A percentile compares a stretch with the other conserved stretches of the same genome.
Evolutionary conservation across 2,888 invertebrate genomes (phyloP).

Genomic region (Hofmannophila pseudospretella): DNA sequence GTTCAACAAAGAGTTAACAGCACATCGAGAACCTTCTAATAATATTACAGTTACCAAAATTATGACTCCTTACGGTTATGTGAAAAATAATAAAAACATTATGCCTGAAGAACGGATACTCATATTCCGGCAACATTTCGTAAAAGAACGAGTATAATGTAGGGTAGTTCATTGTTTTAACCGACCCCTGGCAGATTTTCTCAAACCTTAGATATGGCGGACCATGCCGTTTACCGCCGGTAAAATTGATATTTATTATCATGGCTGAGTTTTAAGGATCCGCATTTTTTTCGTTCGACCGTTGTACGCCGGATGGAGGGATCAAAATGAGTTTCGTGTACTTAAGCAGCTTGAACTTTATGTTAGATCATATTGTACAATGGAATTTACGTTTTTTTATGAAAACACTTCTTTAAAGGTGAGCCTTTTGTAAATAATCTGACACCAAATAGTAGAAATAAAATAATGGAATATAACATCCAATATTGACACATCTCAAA

Average conservation of each 20-base stretch:
- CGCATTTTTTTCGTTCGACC: conserved; percentile 27
- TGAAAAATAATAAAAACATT: conserved; percentile 9
- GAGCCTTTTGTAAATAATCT: too few relatives aligned
- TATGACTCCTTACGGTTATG: conserved; percentile 14
- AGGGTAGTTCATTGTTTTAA: conserved; percentile 28
- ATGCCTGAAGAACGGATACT: conserved; percentile 8
- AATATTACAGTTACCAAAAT: too few relatives aligned
- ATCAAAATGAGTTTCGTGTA: conserved; percentile 31
- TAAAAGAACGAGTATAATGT: conserved; percentile 21
- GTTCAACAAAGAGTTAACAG: too few relatives aligned
- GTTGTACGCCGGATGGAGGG: conserved; percentile 20
- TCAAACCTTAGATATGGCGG: conserved; percentile 15
- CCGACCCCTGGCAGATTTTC: conserved; percentile 22
- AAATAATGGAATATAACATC: too few relatives aligned
- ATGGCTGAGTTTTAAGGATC: conserved; percentile 20
- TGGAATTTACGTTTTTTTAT: conserved; percentile 17
- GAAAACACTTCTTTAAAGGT: conserved; percentile 12
- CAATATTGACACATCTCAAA: too few relatives aligned
- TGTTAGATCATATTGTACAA: conserved; percentile 9
- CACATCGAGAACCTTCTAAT: not conserved
- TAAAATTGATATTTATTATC: conserved; percentile 49
- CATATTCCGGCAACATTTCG: conserved; percentile 20
- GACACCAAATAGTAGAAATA: too few relatives aligned
- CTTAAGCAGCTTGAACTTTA: conserved; percentile 34
- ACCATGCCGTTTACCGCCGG: conserved; percentile 25